phyloP scores from a whole-genome alignment of 1,140 invertebrate species.

The Drosophila yakuba region DNA sequence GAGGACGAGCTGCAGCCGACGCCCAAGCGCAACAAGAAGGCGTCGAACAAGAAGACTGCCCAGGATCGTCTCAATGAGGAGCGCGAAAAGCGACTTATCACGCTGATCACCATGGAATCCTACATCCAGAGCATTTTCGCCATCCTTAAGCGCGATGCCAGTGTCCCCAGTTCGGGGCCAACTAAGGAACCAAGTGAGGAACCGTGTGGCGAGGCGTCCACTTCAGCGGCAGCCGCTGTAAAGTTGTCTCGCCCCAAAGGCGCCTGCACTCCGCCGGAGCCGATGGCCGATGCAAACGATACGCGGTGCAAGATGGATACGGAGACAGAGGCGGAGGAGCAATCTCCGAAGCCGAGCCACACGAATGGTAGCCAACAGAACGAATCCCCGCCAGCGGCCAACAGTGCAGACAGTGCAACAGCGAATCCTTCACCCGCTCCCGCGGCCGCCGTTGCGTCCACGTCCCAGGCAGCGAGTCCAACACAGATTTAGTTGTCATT shows the following conservation, averaged over 20 bases:
- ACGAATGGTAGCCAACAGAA: conserved; percentile 37
- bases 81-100: conserved; percentile 69
- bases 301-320: conserved; percentile 44
- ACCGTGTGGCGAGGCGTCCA: conserved; percentile 48
- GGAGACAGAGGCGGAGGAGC: conserved; percentile 43
- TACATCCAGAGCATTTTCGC: conserved; percentile 78
- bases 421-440: conserved; percentile 14
- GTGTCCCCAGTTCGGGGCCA: conserved; percentile 18
- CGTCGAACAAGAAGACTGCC: conserved; percentile 70
- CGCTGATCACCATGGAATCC: conserved; percentile 74
- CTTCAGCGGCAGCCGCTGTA: conserved; percentile 58
- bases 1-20: conserved; percentile 73
- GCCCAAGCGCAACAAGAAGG: conserved; percentile 70
- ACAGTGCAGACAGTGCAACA: conserved; percentile 12
- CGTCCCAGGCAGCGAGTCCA: conserved; percentile 70
- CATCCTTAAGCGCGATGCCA: conserved; percentile 71
- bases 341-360: conserved; percentile 26
- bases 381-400: conserved; percentile 24
- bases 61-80: conserved; percentile 76
- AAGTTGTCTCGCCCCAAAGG: conserved; percentile 43
- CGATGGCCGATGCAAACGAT: conserved; percentile 36
- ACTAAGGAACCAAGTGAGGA: conserved; percentile 51
- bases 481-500: conserved; percentile 84
- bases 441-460: conserved; percentile 53
- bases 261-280: conserved; percentile 58